Base-by-base conservation (phyloP, 2,113 vertebrate genomes). In the Hymenochirus boettgeri region DNA sequence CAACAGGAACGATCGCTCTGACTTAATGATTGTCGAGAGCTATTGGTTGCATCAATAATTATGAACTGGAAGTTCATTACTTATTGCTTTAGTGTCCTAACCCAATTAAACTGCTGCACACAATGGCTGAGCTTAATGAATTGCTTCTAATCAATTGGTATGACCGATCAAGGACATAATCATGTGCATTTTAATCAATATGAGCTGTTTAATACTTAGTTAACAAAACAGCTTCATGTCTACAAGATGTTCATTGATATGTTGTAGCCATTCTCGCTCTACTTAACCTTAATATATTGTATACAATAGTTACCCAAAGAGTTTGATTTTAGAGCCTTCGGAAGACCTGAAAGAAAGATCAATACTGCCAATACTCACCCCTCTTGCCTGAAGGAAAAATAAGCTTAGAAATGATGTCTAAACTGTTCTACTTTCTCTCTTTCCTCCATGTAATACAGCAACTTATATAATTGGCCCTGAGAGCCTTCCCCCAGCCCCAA, bases 71-170 rank as follows among this genome's bases (percentile, higher is more conserved):
- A 77, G 76, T 72, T 78, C 63, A 61, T 69, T 75, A 73, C 79
- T 82, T 80, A 82, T 82, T 81, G 81, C 79, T 82, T 76, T 79
- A 76, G 77, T 77, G 78, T 76, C 74, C 79, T 81, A 81, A 78
- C 79, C 79, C 76, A 77, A 80, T 82, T 82, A 82, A 62, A 76
- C 69, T 51, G 79, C 77, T 79, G 77, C 73, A 79, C 76, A 79
- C 76, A 75, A 82, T n/a, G 76, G 79, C 72, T 71, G 74, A 72
- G 71, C 71, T 74, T 75, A 71, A 74, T 22, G 4, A 72, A 73
- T 71, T 69, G 29, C 65, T 33, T 74, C 67, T 75, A 77, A 81
- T 81, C 64, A 50, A 67, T 67, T 52, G 31, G 31, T 56, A 39
- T 59, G 64, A 58, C 64, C 58, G 64, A 59, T 59, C 22, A 19